Percentiles rank a stretch among this genome's conserved stretches.
phyloP scores from a whole-genome alignment of 2,797 vertebrate species.

The Apodemus agrarius region DNA sequence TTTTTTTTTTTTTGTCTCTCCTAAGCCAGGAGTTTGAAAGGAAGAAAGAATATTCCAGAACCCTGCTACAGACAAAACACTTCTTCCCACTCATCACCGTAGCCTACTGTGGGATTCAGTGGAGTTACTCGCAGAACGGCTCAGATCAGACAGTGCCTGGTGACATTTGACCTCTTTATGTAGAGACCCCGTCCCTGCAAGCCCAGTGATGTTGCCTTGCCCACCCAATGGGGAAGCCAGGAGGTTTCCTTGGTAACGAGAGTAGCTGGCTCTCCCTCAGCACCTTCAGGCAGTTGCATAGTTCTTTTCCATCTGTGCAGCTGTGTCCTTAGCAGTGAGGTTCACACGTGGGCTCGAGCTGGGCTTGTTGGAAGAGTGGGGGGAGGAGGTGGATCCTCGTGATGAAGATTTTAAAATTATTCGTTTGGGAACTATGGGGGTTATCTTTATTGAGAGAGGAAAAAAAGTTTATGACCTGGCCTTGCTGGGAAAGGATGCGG shows the following conservation, averaged over 20 bases:
- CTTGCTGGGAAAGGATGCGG: background rate
- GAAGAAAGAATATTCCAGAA: constrained; percentile 63
- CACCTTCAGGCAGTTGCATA: constrained; percentile 40
- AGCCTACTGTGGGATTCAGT: constrained; percentile 31
- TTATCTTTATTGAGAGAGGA: constrained; percentile 22
- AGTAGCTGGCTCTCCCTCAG: constrained; percentile 4
- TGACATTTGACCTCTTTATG: constrained; percentile 30
- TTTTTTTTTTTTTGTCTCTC: background rate
- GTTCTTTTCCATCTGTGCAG: constrained; percentile 25
- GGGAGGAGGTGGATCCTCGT: constrained; percentile 41
- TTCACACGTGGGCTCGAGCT: constrained; percentile 44
- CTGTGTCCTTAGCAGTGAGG: background rate
- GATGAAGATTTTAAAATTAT: constrained; percentile 37
- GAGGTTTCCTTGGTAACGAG: background rate
- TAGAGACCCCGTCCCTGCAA: constrained; percentile 36
- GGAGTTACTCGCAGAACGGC: constrained; percentile 54
- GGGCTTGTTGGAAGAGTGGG: background rate
- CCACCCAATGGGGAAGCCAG: background rate
- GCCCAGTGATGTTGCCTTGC: constrained; percentile 40
- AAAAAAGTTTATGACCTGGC: background rate
- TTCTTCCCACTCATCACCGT: constrained; percentile 38
- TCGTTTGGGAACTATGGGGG: background rate
- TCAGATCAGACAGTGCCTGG: constrained; percentile 55
- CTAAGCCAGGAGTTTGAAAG: constrained; percentile 48
- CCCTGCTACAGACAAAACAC: background rate